Evolutionary conservation across 2,888 invertebrate genomes (phyloP).

Genomic region (Drosophila setosimentum): DNA sequence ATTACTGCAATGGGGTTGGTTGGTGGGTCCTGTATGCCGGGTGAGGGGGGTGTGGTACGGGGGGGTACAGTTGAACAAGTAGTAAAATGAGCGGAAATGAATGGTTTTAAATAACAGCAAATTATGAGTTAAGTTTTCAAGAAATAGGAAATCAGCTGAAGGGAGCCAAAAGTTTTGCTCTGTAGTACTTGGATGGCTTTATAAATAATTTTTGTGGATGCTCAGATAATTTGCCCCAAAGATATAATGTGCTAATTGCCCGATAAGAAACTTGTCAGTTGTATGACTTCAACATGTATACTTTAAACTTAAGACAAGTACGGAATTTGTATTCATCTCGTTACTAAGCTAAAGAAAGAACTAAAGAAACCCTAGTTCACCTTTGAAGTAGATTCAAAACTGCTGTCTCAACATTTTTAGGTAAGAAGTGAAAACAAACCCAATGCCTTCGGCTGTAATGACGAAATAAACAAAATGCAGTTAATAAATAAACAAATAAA

Average conservation of each 20-base stretch:
- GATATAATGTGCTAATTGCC: constrained; percentile 66
- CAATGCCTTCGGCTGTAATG: constrained; percentile 54
- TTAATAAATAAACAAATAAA: constrained; percentile 82
- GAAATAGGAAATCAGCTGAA: constrained; percentile 52
- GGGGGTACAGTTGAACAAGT: constrained; percentile 37
- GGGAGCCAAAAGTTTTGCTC: constrained; percentile 64
- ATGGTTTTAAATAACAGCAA: constrained; percentile 82
- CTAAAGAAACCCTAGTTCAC: constrained; percentile 22
- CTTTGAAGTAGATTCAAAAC: constrained; percentile 15
- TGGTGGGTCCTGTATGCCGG: not conserved
- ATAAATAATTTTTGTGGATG: constrained; percentile 75
- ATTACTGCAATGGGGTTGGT: constrained; percentile 23
- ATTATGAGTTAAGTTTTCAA: constrained; percentile 75
- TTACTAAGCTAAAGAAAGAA: too few species aligned
- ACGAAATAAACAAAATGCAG: constrained; percentile 74
- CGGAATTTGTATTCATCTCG: not conserved
- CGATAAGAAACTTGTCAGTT: constrained; percentile 44
- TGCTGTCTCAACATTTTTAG: not conserved
- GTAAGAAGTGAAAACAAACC: constrained; percentile 33
- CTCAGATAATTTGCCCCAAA: constrained; percentile 42
- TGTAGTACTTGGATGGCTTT: constrained; percentile 66
- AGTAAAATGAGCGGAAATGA: constrained; percentile 82
- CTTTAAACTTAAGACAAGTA: not conserved
- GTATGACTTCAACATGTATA: constrained; percentile 2
- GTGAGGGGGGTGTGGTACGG: rapidly evolving